Evolutionary conservation across 2,113 vertebrate species (phyloP), one percentile per base, ranked within the genome.

Genomic region (Nannospalax galili): DNA sequence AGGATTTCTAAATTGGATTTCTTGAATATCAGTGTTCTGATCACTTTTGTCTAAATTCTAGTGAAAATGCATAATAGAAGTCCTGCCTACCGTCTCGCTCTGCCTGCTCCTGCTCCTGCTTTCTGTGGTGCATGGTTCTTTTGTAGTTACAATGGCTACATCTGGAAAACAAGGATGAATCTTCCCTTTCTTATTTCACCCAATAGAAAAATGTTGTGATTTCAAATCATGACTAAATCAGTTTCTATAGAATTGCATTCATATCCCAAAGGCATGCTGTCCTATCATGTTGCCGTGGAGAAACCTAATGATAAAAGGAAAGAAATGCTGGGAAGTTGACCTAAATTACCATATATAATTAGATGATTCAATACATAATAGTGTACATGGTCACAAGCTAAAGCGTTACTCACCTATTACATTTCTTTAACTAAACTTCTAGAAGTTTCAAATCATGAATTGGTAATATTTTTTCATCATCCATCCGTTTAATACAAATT

Each of bases 401-500:
- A 95, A 69, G 40, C 92, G 20, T 85, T 93, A 40, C 42, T 82
- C 74, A 87, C 17, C 16, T 73, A 30, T 40, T 70, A 32, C 15
- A n/a, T 91, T 20, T 91, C 16, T 82, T 94, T 88, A 70, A 84
- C 64, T 75, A 86, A 77, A 7, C 35, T 90, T 70, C 24, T 88
- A n/a, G 81, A 88, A 81, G 37, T 87, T 77, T 94, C 42, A 67
- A 84, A n/a, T 28, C 19, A 69, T 24, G 37, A 32, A 58, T 72
- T 87, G 48, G 1, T 67, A 73, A 30, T 72, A 69, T 56, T 94
- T 77, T 11, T 7, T 88, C 56, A 37, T 37, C n/a, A 60, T 86
- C 72, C 40, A 91, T 28, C 69, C 35, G 77, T 91, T 94, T 96
- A 84, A 93, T 73, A 72, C 60, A 74, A 94, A 92, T 62, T 84